These are phyloP conservation scores for Sebastes trivittatus DNA, from an alignment of 2,797 vertebrate species.

Conservation along the genomic window DNA sequence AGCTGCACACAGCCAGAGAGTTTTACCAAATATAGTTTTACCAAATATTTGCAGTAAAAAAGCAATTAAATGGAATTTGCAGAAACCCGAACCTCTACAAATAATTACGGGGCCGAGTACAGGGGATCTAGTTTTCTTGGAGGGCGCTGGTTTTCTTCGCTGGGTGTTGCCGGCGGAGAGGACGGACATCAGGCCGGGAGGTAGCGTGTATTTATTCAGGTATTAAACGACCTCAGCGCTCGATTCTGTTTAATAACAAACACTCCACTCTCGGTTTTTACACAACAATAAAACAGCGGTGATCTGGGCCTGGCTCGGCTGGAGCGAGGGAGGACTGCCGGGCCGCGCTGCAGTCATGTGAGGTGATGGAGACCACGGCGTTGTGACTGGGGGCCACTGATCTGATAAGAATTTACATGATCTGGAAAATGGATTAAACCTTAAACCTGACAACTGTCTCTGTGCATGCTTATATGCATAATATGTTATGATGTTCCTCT, in stretches of 20 bases:
- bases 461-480: background rate
- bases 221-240: slow-evolving; percentile 64
- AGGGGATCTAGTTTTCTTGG: slow-evolving; percentile 62
- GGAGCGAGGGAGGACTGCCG: background rate
- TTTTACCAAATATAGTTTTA: slow-evolving; percentile 77
- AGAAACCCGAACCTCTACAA: slow-evolving; percentile 79
- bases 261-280: slow-evolving; percentile 43
- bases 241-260: slow-evolving; percentile 71
- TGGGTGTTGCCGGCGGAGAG: slow-evolving; percentile 50
- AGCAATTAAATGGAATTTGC: slow-evolving; percentile 77
- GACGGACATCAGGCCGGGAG: slow-evolving; percentile 61
- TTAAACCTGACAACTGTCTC: background rate
- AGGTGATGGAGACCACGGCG: slow-evolving; percentile 47
- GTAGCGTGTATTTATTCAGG: slow-evolving; percentile 74
- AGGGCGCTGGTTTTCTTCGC: slow-evolving; percentile 49
- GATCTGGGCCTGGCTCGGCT: background rate
- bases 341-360: slow-evolving; percentile 18
- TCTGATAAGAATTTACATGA: background rate
- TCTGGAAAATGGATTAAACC: background rate
- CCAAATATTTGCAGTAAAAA: slow-evolving; percentile 80
- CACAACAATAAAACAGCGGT: slow-evolving; percentile 56
- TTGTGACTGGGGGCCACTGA: background rate
- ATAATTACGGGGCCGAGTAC: slow-evolving; percentile 59
- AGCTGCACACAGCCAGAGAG: slow-evolving; percentile 19
- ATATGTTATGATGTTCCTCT: background rate